Percentiles rank a stretch among this genome's conserved stretches.
These are phyloP conservation scores for Poecile atricapillus DNA, from an alignment of 2,113 vertebrate genomes.

Conservation along the genomic window DNA sequence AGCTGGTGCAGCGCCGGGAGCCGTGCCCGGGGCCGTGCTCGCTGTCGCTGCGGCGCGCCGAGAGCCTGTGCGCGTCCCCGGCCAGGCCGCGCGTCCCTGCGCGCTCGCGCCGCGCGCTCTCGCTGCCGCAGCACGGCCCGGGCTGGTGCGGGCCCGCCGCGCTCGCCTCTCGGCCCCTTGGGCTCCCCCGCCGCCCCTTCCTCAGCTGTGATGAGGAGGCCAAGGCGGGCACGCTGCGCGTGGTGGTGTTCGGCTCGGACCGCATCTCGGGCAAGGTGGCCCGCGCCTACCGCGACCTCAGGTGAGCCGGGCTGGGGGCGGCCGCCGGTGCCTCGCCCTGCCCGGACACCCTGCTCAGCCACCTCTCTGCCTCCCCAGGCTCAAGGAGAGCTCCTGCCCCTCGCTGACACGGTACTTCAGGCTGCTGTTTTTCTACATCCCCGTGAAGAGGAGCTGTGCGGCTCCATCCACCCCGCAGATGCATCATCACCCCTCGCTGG, in stretches of 20 bases:
- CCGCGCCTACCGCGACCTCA: constrained; percentile 87
- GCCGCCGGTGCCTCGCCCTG: too few species aligned
- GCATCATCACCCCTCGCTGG: not conserved
- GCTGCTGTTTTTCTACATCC: constrained; percentile 91
- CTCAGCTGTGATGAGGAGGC: constrained; percentile 86
- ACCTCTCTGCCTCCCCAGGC: constrained; percentile 30
- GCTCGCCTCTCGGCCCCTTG: constrained; percentile 54
- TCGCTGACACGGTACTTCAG: constrained; percentile 86
- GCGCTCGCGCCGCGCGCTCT: constrained; percentile 65
- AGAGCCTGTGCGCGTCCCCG: constrained; percentile 82
- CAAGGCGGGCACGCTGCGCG: constrained; percentile 79
- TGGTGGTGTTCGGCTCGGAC: constrained; percentile 94
- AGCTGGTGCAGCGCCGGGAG: constrained; percentile 63
- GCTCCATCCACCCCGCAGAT: not conserved
- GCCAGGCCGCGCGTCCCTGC: constrained; percentile 43
- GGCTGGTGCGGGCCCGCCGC: not conserved
- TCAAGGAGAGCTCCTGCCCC: constrained; percentile 82
- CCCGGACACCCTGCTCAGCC: not conserved
- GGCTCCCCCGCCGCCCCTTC: constrained; percentile 83
- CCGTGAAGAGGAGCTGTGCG: constrained; percentile 78
- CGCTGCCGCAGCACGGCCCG: constrained; percentile 73
- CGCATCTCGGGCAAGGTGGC: constrained; percentile 92
- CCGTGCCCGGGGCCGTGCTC: not conserved
- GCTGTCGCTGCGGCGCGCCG: constrained; percentile 75
- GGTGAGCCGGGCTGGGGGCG: constrained; percentile 2